phyloP scores from a whole-genome alignment of 2,113 vertebrate species.

The Etia nguti region DNA sequence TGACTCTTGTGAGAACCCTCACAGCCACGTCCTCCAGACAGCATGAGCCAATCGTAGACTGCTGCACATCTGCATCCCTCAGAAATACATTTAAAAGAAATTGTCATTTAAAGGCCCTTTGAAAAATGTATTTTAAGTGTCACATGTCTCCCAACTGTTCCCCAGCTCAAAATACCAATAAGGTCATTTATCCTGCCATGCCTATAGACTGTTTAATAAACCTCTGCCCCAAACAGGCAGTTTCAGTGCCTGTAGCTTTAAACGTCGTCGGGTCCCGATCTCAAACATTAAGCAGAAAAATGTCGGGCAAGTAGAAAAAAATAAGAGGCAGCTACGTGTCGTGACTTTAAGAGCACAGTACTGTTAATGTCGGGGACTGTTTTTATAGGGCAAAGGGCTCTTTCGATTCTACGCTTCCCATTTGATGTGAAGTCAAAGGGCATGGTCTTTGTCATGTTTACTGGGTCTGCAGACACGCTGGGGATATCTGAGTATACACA shows the following conservation, averaged over 20 bases:
- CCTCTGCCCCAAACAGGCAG: not conserved
- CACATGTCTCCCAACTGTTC: not conserved
- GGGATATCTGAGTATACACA: not conserved
- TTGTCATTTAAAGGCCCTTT: not conserved
- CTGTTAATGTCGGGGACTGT: not conserved
- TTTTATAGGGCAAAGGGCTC: not conserved
- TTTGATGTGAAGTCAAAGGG: not conserved
- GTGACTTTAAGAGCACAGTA: not conserved
- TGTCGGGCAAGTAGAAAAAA: not conserved
- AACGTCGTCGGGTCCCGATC: not conserved
- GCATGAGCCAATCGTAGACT: constrained; percentile 80
- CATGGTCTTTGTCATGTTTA: accelerated
- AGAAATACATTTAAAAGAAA: not conserved
- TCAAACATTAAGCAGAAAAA: not conserved
- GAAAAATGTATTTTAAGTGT: not conserved
- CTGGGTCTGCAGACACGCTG: not conserved
- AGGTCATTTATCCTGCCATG: not conserved
- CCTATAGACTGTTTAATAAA: not conserved
- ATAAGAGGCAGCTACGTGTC: not conserved
- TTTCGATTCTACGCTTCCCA: not conserved
- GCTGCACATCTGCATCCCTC: constrained; percentile 71
- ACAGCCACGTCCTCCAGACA: constrained; percentile 77
- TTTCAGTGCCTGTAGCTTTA: not conserved
- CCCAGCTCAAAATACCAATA: not conserved
- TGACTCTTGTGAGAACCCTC: constrained; percentile 77